Base-by-base conservation (phyloP, 1,140 invertebrate genomes). In the Lepidurus packardi region DNA sequence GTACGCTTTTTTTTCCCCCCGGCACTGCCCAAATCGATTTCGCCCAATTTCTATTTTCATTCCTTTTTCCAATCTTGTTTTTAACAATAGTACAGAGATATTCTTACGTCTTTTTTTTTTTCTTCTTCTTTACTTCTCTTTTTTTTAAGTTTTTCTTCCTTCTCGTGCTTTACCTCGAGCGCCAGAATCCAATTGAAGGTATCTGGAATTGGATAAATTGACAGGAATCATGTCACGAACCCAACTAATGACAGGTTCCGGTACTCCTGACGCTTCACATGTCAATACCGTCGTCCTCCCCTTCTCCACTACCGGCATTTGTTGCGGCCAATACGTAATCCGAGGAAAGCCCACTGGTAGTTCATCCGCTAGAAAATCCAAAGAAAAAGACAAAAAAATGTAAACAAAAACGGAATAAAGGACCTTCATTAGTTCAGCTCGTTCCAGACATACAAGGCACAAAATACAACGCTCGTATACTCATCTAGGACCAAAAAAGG, bases 241-340 rank as follows among this genome's bases (percentile, higher is more conserved):
- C 97, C 97, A 99, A 75, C 92, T 90, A 80, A 98, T 93, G 82
- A 89, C 91, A 1, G 96, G 95, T 9, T 90, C 84, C 5, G 96
- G 96, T 82, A 89, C 92, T 45, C 96, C 97, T 24, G 89, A 89
- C 16, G 95, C 96, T 77, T 91, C 89, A 86, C 97, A 99, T 21
- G 91, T 90, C 78, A 99, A 89, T 7, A 94, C 89, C 0, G 95
- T 92, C 34, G 91, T 94, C 85, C 95, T 93, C n/a, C 94, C 95
- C 81, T 95, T 94, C 87, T 99, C 97, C 43, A 98, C 96, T 74
- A 97, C 95, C 87, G 96, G 74, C 92, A 77, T 89, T 90, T 21
- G 90, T 92, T 88, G 88, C 0, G 96, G 94, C 80, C 91, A 85
- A 81, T 92, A 90, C 24, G 90, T 91, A 82, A 99, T 96, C 82